Base-by-base conservation (phyloP, 92 coral and sea anemone genomes). In the Diadumene lineata region DNA sequence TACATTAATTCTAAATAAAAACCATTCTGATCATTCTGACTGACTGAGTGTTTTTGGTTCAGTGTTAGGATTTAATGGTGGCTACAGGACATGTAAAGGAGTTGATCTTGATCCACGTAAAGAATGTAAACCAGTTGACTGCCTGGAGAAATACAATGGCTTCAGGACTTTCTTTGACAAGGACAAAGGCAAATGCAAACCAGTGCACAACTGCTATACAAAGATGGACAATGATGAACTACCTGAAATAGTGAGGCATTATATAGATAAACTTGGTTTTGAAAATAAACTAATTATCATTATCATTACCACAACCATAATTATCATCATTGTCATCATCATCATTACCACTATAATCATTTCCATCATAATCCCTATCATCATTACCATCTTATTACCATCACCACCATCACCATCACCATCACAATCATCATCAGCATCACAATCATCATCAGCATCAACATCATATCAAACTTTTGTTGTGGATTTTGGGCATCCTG, bases 91-190 rank as follows among this genome's bases (percentile, higher is more conserved):
- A 31, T 90, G 96, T 60, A 60, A 85, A 67, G 88, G 89, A 21
- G 90, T 90, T 50, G 96, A 90, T 69, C 56, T 88, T 81, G 97
- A 96, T 76, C 97, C 97, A 1, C 72, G 91, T 21, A 86, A 93
- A 8, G 78, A 86, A 66, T 96, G 99, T 57, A 78, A 84, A 18
- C 96, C 97, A 27, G 97, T 96, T 0, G 90, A 80, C 87, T 96
- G 99, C 66, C 88, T 92, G 25, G 97, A 96, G 34, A 96, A 96
- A 67, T 96, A 96, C 85, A 92, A 92, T 50, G 99, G 99, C 1
- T 85, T 79, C 78, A 84, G 99, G 70, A 86, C 82, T 44, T 92
- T 84, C 56, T 92, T 92, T 71, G 88, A 87, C 34, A 84, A 89
- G 60, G 66, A 88, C 13, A 82, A 85, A 56, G 92, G 90, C 22